Evolutionary conservation across 1,140 invertebrate species (phyloP), one percentile per base, ranked within the genome.

Genomic region (Anthonomus grandis): DNA sequence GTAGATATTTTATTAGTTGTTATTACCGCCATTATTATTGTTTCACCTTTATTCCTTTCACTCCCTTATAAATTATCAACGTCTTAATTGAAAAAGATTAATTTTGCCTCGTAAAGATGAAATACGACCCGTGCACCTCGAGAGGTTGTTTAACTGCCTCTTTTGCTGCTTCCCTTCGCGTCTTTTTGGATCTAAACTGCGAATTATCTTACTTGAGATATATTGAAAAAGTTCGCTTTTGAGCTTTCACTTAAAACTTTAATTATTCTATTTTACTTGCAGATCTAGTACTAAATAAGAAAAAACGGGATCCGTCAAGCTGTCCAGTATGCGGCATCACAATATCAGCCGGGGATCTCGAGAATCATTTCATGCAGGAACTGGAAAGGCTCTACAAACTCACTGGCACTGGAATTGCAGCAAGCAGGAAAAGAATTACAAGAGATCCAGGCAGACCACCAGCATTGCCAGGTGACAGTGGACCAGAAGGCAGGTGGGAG

Each of bases 271-370:
- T 62, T 59, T 18, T 57, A n/a, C n/a, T n/a, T 68, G n/a, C 60
- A 72, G 69, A 71, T 55, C 53, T 70, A 56, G 62, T 64, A 8
- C 39, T 58, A 17, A 69, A 63, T 31, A 71, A 72, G 55, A 72
- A 71, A 59, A 72, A 72, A 57, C 25, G 70, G 18, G 70, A 73
- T 51, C 68, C 69, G n/a, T 72, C 71, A 4, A 85, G 83, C 60
- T 92, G 90, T 75, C 89, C 90, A 10, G 83, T 91, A 10, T 93
- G 90, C 71, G 87, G 89, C 0, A 74, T 89, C 17, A 85, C 87
- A 9, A 78, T 93, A 22, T 77, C 86, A 46, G 74, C 83, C 1
- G 84, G 87, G 37, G 89, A 93, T 67, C 72, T 90, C 57, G 87
- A 91, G 66, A 75, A 84, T 27, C 90, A 93, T 70, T 87, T 90